These are phyloP conservation scores for Sarotherodon lohbergeri DNA, from an alignment of 2,113 vertebrate species.

Conservation along the genomic window DNA sequence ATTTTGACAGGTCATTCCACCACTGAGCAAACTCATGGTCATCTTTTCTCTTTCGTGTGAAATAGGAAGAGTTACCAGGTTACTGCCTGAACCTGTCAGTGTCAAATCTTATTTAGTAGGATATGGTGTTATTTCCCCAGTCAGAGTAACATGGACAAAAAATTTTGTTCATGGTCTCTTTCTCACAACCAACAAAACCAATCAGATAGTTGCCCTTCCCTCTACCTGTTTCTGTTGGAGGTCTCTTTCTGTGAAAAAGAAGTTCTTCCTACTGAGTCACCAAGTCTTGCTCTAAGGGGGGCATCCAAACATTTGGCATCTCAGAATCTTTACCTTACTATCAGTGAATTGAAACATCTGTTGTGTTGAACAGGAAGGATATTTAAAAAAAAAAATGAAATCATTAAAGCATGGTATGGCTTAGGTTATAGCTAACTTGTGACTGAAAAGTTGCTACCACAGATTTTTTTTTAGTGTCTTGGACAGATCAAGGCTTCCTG, in stretches of 20 bases:
- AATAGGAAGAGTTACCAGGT: background rate
- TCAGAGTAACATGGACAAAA: no score
- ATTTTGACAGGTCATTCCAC: background rate
- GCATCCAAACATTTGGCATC: background rate
- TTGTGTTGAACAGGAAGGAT: background rate
- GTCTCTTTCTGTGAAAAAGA: background rate
- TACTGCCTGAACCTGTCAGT: background rate
- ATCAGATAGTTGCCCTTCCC: background rate
- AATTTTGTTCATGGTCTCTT: background rate
- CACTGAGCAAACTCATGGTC: background rate
- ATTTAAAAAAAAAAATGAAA: background rate
- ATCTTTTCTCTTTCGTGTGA: background rate
- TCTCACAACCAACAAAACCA: background rate
- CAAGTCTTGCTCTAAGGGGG: background rate
- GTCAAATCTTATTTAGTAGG: background rate
- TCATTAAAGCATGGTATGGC: background rate
- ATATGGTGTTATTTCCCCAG: background rate
- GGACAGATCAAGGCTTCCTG: background rate
- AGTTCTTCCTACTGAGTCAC: background rate
- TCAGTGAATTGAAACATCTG: background rate
- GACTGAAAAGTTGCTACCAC: background rate
- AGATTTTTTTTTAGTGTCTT: background rate
- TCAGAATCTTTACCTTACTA: background rate
- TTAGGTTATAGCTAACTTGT: background rate
- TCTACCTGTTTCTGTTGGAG: background rate